A percentile compares a stretch with the other conserved stretches of the same genome.
Evolutionary conservation across 2,888 invertebrate species (phyloP).

Genomic region (Campoletis raptor): DNA sequence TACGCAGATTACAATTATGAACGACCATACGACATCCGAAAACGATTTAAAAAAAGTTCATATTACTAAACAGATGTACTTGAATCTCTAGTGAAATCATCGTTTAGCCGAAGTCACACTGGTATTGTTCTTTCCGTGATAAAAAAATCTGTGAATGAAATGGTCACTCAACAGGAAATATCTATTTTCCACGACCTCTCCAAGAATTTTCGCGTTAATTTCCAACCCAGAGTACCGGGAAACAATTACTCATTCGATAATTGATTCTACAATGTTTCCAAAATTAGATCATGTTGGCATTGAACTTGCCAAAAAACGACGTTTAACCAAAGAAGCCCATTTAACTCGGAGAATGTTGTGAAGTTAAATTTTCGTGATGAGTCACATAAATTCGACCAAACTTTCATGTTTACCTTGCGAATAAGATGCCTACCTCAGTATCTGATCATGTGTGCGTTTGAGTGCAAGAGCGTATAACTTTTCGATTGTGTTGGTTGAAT

Average conservation of each 20-base stretch:
- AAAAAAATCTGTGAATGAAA: slow-evolving; percentile 7
- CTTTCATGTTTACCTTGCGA: slow-evolving; percentile 4
- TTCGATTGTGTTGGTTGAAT: not conserved
- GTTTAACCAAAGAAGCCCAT: not conserved
- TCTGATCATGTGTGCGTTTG: not conserved
- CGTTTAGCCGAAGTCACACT: slow-evolving; percentile 18
- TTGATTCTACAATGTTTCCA: not conserved
- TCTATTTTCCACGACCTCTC: not conserved
- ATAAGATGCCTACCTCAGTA: not conserved
- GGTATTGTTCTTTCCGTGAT: not conserved
- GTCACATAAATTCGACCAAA: slow-evolving; percentile 21
- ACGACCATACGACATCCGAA: slow-evolving; percentile 30
- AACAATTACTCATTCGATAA: slow-evolving; percentile 28
- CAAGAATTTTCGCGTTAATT: slow-evolving; percentile 9
- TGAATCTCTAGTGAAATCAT: slow-evolving; percentile 44
- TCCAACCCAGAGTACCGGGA: not conserved
- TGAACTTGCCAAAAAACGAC: slow-evolving; percentile 38
- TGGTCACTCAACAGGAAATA: slow-evolving; percentile 2
- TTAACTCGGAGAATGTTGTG: not conserved
- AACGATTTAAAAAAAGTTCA: slow-evolving; percentile 57
- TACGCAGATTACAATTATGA: slow-evolving; percentile 29
- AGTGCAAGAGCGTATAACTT: not conserved
- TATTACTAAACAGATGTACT: slow-evolving; percentile 49
- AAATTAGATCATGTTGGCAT: slow-evolving; percentile 23
- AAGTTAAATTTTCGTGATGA: slow-evolving; percentile 5